Conservation (phyloP, 2,797 vertebrate genomes). For the Poeciliopsis infans region DNA sequence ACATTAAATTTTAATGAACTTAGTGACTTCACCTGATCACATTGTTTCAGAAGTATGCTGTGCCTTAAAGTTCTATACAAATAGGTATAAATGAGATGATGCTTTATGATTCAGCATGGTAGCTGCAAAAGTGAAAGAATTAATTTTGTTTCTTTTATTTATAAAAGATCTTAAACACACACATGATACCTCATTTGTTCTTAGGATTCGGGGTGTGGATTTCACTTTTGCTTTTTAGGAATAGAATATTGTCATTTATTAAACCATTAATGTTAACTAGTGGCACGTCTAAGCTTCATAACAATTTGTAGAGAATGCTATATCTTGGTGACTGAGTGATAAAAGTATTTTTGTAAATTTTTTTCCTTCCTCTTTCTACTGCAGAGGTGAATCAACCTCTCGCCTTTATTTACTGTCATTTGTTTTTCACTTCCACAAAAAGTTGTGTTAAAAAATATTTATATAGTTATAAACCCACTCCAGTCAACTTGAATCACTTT, state of each 20-base stretch:
- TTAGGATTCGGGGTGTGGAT: background rate
- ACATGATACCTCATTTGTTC: background rate
- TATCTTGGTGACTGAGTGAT: background rate
- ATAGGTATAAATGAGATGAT: background rate
- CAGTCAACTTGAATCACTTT: slow-evolving; percentile 40
- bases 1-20: background rate
- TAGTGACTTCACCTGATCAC: background rate
- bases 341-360: slow-evolving; percentile 7
- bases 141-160: background rate
- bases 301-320: background rate
- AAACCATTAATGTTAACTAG: background rate
- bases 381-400: slow-evolving; percentile 40
- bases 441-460: background rate
- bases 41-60: background rate
- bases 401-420: slow-evolving; percentile 8
- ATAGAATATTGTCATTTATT: background rate
- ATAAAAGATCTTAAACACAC: background rate
- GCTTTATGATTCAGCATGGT: background rate
- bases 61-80: background rate
- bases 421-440: slow-evolving; percentile 17
- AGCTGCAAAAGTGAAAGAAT: background rate
- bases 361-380: slow-evolving; percentile 15
- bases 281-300: background rate
- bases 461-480: slow-evolving; percentile 3
- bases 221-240: background rate